Evolutionary conservation across 2,113 vertebrate genomes (phyloP).

Genomic region (Psittacus erithacus): DNA sequence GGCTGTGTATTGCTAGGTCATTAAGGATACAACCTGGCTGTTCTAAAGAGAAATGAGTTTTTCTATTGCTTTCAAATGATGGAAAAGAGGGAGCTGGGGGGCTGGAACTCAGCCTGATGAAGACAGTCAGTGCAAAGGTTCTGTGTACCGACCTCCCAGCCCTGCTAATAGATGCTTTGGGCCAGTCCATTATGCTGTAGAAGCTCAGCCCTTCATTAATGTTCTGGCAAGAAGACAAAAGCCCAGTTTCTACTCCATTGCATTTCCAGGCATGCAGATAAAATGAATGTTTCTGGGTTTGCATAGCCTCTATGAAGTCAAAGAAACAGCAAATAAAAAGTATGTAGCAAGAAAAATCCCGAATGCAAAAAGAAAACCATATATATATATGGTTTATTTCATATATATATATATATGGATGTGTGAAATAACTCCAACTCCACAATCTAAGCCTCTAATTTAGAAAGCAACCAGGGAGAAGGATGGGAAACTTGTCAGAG

Average conservation of each 20-base stretch:
- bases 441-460: slow-evolving; percentile 3
- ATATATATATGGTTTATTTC: not conserved
- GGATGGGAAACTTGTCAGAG: slow-evolving; percentile 6
- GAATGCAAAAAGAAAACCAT: not conserved
- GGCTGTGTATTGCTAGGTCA: not conserved
- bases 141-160: not conserved
- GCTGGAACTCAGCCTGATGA: slow-evolving; percentile 8
- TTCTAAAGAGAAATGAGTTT: slow-evolving; percentile 22
- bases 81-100: not conserved
- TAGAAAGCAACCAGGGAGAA: slow-evolving; percentile 12
- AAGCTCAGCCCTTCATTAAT: not conserved
- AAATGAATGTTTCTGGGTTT: slow-evolving; percentile 5
- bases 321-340: not conserved
- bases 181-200: not conserved
- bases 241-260: not conserved
- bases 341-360: not conserved
- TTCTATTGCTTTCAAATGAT: slow-evolving; percentile 16
- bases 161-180: slow-evolving; percentile 3
- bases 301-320: not conserved
- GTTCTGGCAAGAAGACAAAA: slow-evolving; percentile 30
- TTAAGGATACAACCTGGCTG: not conserved
- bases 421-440: not conserved
- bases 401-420: not conserved
- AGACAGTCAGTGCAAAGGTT: not conserved
- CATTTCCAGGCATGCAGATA: slow-evolving; percentile 18